Evolutionary conservation across 2,797 vertebrate genomes (phyloP).

Genomic region (Eupleurogrammus muticus): DNA sequence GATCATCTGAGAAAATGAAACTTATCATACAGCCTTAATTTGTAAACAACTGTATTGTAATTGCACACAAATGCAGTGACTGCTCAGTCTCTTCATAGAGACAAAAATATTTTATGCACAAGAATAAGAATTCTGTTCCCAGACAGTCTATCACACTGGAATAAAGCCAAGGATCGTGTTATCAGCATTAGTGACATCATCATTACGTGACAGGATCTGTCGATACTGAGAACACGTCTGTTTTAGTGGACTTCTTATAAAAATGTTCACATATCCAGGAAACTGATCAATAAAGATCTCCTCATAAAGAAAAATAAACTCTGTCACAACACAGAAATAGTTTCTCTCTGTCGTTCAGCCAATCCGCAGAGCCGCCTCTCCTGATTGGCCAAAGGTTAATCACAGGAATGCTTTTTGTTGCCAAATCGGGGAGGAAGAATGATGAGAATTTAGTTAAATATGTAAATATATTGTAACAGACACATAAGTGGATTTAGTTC

Average conservation of each 20-base stretch:
- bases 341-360: neutral
- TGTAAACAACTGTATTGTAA: too few relatives aligned
- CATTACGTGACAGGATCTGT: conserved; percentile 3
- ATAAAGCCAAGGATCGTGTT: conserved; percentile 30
- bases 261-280: conserved; percentile 58
- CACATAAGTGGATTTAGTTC: neutral
- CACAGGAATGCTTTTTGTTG: conserved; percentile 50
- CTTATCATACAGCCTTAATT: too few relatives aligned
- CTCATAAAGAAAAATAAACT: conserved; percentile 15
- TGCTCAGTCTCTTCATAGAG: neutral
- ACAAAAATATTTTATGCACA: neutral
- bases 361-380: conserved; percentile 10
- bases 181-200: neutral
- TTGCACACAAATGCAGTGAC: conserved; percentile 1
- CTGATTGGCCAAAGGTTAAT: conserved; percentile 44
- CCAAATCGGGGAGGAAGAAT: conserved; percentile 40
- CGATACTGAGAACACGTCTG: conserved; percentile 16
- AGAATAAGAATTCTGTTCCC: neutral
- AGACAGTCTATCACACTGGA: conserved; percentile 16
- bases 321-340: conserved; percentile 18
- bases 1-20: too few relatives aligned
- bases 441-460: conserved; percentile 40
- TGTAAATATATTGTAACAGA: conserved; percentile 9
- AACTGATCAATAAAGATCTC: conserved; percentile 19
- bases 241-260: conserved; percentile 28